Evolutionary conservation across 1,140 invertebrate species (phyloP).

Genomic region (Drosophila paulistorum): DNA sequence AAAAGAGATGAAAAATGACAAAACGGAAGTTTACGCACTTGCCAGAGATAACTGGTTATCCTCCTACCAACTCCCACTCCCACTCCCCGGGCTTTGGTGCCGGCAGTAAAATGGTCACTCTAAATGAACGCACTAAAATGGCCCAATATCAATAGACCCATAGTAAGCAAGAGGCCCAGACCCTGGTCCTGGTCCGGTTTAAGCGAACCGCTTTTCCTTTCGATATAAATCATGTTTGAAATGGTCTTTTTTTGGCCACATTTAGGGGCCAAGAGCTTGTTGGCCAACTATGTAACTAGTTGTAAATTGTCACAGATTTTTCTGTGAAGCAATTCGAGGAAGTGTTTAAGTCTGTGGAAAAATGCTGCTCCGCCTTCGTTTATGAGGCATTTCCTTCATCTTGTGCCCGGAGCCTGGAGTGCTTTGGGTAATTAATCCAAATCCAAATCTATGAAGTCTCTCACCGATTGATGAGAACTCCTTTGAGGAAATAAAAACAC

Average conservation of each 20-base stretch:
- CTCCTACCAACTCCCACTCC: background rate
- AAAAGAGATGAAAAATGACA: background rate
- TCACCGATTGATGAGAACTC: too few relatives aligned
- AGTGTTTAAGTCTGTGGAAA: background rate
- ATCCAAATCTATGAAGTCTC: too few relatives aligned
- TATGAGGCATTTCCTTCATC: background rate
- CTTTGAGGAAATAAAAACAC: slow-evolving; percentile 8
- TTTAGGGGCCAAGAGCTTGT: slow-evolving; percentile 9
- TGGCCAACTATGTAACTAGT: slow-evolving; percentile 6
- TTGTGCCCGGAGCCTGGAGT: too few relatives aligned
- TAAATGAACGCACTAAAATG: slow-evolving; percentile 15
- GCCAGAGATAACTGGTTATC: background rate
- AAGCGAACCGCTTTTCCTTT: slow-evolving; percentile 1
- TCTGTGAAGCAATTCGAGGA: background rate
- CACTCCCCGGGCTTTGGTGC: background rate
- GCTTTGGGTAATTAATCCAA: background rate
- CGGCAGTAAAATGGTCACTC: slow-evolving; percentile 15
- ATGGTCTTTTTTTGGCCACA: background rate
- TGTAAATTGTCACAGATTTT: slow-evolving; percentile 13
- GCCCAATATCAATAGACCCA: background rate
- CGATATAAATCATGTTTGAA: slow-evolving; percentile 1
- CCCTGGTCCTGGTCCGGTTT: slow-evolving; percentile 21
- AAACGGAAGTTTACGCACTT: slow-evolving; percentile 18
- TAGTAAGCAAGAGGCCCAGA: background rate
- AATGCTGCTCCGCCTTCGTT: slow-evolving; percentile 2